phyloP scores from a whole-genome alignment of 2,888 invertebrate species.

The Limnephilus marmoratus region DNA sequence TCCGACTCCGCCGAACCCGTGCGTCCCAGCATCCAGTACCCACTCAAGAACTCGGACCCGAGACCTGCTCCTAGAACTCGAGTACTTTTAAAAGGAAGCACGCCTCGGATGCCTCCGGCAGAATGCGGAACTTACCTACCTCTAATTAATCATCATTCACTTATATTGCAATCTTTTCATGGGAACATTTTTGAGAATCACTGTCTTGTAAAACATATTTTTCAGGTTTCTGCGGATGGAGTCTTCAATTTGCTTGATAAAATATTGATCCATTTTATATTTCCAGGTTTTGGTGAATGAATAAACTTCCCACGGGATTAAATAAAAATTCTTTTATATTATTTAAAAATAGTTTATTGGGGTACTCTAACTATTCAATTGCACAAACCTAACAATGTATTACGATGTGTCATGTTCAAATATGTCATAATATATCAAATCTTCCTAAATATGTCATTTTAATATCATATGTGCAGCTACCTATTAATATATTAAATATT shows the following conservation, averaged over 20 bases:
- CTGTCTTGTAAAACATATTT: neutral
- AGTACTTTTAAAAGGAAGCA: too few species aligned
- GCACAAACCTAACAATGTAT: neutral
- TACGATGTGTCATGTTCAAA: neutral
- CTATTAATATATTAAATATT: neutral
- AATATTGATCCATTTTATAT: neutral
- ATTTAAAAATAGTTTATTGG: slow-evolving; percentile 2
- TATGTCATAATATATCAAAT: neutral
- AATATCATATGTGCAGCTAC: neutral
- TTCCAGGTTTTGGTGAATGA: neutral
- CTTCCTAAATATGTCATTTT: neutral
- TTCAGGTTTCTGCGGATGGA: neutral
- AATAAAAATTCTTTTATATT: neutral
- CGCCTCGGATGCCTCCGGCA: too few species aligned
- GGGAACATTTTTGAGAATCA: neutral
- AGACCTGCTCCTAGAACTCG: too few species aligned
- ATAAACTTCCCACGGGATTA: neutral
- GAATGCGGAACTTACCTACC: too few species aligned
- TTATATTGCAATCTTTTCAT: too few species aligned
- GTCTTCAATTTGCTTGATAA: neutral
- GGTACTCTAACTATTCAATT: neutral
- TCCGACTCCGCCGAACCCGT: too few species aligned
- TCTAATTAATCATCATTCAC: too few species aligned
- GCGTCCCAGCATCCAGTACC: too few species aligned
- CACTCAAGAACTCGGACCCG: too few species aligned